Conservation (phyloP, 2,113 vertebrate genomes). For the Tursiops truncatus region DNA sequence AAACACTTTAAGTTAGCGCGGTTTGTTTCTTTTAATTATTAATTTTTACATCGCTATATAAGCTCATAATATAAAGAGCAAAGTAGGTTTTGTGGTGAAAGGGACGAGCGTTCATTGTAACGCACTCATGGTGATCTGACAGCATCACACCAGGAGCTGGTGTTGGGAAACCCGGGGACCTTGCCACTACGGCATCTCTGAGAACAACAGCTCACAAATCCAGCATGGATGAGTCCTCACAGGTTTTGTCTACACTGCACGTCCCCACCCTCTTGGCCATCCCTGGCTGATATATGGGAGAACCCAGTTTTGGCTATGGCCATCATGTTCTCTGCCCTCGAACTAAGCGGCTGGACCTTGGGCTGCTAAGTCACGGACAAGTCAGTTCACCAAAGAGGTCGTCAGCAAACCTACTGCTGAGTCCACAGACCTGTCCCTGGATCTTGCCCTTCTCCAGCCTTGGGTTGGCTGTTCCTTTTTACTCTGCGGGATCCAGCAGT, state of each 20-base stretch:
- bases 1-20: background rate
- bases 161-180: background rate
- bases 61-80: background rate
- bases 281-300: background rate
- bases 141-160: background rate
- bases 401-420: background rate
- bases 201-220: background rate
- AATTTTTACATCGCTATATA: background rate
- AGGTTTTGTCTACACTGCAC: background rate
- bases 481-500: no score
- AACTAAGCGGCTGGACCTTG: background rate
- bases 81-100: background rate
- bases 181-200: background rate
- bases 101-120: background rate
- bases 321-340: background rate
- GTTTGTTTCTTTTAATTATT: slow-evolving; percentile 27
- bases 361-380: background rate
- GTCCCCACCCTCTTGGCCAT: fast-evolving
- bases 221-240: fast-evolving
- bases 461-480: background rate
- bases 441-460: background rate
- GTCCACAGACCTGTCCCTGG: background rate
- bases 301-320: background rate
- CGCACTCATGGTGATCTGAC: background rate
- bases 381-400: background rate